Base-by-base conservation (phyloP, 64 coral and sea anemone species). In the Hydrozoanthus tunicans region DNA sequence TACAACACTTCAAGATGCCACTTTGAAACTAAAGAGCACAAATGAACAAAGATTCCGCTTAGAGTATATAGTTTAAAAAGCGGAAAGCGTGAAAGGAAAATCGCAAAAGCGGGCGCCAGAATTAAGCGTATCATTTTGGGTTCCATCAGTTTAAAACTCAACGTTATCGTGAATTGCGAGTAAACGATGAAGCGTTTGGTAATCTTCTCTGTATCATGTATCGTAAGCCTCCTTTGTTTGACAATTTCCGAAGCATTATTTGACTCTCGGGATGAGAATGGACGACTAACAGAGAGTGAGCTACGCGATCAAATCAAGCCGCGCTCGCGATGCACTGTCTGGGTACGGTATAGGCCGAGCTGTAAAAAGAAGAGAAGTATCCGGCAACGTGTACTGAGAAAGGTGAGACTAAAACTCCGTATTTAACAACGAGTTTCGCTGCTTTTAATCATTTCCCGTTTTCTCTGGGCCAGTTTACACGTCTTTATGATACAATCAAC, bases 311-410 rank as follows among this genome's bases (percentile, higher is more conserved):
- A 12, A 78, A 53, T 43, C 32, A 43, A 43, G 32, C 32, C 32
- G 14, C 25, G 12, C 0, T 52, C 23, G 27, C 5, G 27, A 53
- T 82, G 80, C 65, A 7, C 80, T 3, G 65, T 23, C 9, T 82
- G 80, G 80, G 32, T 63, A 5, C 26, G 80, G 3, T 82, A 63
- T 11, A 59, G 80, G 80, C 65, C 14, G 23, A 14, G 12, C 5
- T 82, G 80, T 14, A 82, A 63, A 32, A 82, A 65, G 59, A 82
- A 82, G 51, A 82, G 60, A 65, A 82, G 61, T 82, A 14, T 82
- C 52, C 80, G 59, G 17, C 4, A 32, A 43, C 32, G 32, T 43
- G 32, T 43, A 17, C 58, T 82, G 60, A 82, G 27, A 82, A 82
- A 82, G 80, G 80, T 82, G 24, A 61, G 80, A 82, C 63, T 51